Evolutionary conservation across 2,797 vertebrate genomes (phyloP).

Genomic region (Galagoides demidoff): DNA sequence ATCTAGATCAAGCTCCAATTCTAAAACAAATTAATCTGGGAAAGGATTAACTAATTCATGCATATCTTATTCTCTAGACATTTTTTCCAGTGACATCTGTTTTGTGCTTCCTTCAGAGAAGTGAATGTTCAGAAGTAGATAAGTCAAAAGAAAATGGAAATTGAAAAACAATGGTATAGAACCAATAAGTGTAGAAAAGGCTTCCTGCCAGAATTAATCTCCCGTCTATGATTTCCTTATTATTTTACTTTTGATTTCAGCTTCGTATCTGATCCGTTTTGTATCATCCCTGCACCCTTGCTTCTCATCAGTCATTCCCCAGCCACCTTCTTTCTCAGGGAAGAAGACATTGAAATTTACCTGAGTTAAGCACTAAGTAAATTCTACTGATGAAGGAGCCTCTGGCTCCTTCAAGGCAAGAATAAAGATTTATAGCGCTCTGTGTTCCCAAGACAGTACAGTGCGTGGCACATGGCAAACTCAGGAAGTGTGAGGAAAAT

Average conservation of each 20-base stretch:
- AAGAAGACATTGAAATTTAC: not conserved
- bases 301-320: not conserved
- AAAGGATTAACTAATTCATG: not conserved
- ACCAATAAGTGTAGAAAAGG: not conserved
- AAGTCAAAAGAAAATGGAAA: constrained; percentile 44
- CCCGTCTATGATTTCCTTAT: not conserved
- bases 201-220: not conserved
- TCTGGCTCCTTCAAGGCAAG: not conserved
- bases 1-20: not conserved
- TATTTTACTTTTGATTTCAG: constrained; percentile 44
- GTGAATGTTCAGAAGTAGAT: constrained; percentile 18
- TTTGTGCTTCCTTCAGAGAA: constrained; percentile 21
- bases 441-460: not conserved
- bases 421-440: not conserved
- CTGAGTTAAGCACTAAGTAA: not conserved
- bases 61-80: not conserved
- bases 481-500: not conserved
- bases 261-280: not conserved
- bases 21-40: constrained; percentile 39
- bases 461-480: not conserved
- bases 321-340: not conserved
- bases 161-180: not conserved
- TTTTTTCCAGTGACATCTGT: constrained; percentile 1
- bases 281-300: not conserved
- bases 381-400: not conserved